Base-by-base conservation (phyloP, 2,113 vertebrate species). In the Nesogale talazaci region DNA sequence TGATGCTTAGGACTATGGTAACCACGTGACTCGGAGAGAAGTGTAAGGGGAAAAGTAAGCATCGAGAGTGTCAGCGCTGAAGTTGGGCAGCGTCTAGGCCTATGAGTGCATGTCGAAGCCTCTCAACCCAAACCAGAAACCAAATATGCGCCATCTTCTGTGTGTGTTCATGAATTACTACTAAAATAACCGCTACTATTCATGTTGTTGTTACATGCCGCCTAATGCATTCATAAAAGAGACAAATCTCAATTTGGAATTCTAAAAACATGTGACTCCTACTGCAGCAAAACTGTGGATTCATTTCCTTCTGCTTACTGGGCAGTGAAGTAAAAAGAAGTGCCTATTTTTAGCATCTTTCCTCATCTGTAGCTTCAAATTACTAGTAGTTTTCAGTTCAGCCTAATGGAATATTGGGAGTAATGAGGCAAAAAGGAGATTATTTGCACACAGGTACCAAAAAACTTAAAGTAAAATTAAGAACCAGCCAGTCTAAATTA, bases 151-250 rank as follows among this genome's bases (percentile, higher is more conserved):
- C 46, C 10, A 12, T 52, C 46, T 52, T 52, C 46, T 11, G 46
- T 52, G 46, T 70, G 36, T 56, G 9, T 57, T 69, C 36, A 23
- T 52, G 61, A 67, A 75, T 59, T 12, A 22, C 40, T 29, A 69
- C 70, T 42, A 63, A 75, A 79, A 83, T 27, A 76, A 36, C 57
- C 57, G 40, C 10, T 40, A 7, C 29, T 38, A 19, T 25, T 74
- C 36, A 52, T 40, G 46, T 42, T 61, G 16, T 61, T 61, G 59
- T 61, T 61, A 61, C 59, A 61, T 7, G 59, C 59, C 19, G 59
- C 22, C 89, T 59, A 84, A 89, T 70, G 27, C 75, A 83, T 88
- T 85, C 78, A 27, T 79, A 81, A 40, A 27, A 31, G 63, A 92
- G 22, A 83, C 31, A 69, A 52, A 79, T 6, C 4, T 14, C 84